Conservation (phyloP, 23 tunicate species). For the Pegea sp. region DNA sequence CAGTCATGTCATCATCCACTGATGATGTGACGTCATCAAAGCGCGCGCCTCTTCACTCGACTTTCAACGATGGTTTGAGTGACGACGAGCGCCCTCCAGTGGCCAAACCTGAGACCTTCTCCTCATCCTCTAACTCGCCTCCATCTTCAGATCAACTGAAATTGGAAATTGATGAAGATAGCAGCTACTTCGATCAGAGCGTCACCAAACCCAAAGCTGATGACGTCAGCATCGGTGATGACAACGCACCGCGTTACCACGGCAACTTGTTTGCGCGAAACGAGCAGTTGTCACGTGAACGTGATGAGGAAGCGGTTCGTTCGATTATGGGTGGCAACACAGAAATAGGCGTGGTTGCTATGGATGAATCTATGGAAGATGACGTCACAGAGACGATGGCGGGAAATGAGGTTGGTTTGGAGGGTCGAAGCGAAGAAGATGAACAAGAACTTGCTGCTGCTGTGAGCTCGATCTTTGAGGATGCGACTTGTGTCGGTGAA, state of each 20-base stretch:
- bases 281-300: slow-evolving; percentile 31
- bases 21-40: too few relatives aligned
- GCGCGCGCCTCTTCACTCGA: too few relatives aligned
- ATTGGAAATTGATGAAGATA: background rate
- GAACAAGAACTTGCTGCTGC: slow-evolving; percentile 81
- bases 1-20: too few relatives aligned
- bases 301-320: slow-evolving; percentile 82
- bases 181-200: background rate
- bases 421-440: slow-evolving; percentile 46
- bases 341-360: too few relatives aligned
- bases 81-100: too few relatives aligned
- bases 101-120: too few relatives aligned
- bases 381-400: too few relatives aligned
- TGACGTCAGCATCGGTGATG: too few relatives aligned
- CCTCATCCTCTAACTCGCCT: background rate
- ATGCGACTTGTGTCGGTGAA: too few relatives aligned
- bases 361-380: slow-evolving; percentile 1
- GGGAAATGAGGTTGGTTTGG: slow-evolving; percentile 2
- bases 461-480: slow-evolving; percentile 67
- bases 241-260: too few relatives aligned
- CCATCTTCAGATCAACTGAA: background rate
- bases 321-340: slow-evolving; percentile 63
- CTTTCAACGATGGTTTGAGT: too few relatives aligned
- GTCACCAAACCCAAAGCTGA: slow-evolving; percentile 2
- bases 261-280: slow-evolving; percentile 9